Evolutionary conservation across 2,797 vertebrate species (phyloP), one percentile per base, ranked within the genome.

Genomic region (Chaenodraco wilsoni): DNA sequence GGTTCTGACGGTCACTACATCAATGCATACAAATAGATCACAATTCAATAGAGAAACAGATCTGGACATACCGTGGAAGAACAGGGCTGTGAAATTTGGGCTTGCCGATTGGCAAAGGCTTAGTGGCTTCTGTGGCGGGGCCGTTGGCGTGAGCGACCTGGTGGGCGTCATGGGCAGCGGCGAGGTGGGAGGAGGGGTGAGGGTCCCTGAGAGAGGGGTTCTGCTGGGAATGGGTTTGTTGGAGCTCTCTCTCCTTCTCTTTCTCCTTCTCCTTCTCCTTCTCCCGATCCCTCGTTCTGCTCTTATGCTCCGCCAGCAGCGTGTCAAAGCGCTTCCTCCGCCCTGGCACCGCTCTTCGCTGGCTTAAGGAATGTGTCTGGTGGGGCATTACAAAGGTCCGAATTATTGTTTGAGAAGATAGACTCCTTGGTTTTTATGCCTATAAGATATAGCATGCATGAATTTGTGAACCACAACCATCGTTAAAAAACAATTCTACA

Each of bases 351-450:
- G 97, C 97, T 95, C 98, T 96, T 94, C 98, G 96, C 94, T 99
- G 98, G 95, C 96, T 97, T 96, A 99, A 97, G 97, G 98, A 98
- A 99, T 99, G 98, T 96, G 98, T 98, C 98, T 99, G 92, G 50
- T 45, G 90, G 79, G 51, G 72, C 15, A 69, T 40, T 2, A 46
- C 12, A 68, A 49, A 58, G 57, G 70, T 80, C 17, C 76, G 10
- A 55, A 50, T 19, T 54, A 37, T 21, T 14, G n/a, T 59, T 43
- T 21, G 10, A 19, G 1, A 59, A n/a, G 1, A 17, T 15, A 9
- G 44, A 43, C 15, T 46, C 21, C 9, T 58, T 27, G 16, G 14
- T 9, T 21, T 57, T 11, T 16, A 48, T 12, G 40, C 11, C 2
- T 6, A 67, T 4, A 55, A 15, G 23, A 33, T 16, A 33, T 23